A percentile compares a stretch with the other conserved stretches of the same genome.
Conservation (phyloP, 1,140 invertebrate species). For the Aphelenchoides besseyi region DNA sequence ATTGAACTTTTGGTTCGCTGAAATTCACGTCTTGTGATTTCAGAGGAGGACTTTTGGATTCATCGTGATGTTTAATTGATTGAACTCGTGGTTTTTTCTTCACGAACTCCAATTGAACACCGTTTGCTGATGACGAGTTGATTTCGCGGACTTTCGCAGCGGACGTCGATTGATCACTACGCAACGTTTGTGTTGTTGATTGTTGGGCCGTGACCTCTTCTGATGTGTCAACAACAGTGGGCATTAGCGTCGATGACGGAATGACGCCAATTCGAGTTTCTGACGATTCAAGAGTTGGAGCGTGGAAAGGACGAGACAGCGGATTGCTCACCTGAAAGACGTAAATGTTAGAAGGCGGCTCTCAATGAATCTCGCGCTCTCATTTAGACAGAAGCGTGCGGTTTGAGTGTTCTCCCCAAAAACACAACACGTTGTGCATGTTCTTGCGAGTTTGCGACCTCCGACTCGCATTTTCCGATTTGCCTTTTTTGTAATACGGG, state of each 20-base stretch:
- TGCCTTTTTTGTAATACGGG: background rate
- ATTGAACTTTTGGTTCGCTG: background rate
- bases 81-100: background rate
- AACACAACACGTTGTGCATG: background rate
- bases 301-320: background rate
- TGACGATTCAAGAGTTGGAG: too few relatives aligned
- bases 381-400: too few relatives aligned
- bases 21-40: conserved; percentile 7
- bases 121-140: background rate
- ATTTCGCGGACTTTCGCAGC: background rate
- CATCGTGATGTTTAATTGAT: background rate
- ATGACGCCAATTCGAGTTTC: background rate
- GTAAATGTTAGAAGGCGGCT: background rate
- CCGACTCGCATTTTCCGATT: background rate
- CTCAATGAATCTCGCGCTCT: background rate
- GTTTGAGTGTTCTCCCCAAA: too few relatives aligned
- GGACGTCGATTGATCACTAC: background rate
- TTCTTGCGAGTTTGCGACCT: conserved; percentile 3
- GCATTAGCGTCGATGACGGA: background rate
- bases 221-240: too few relatives aligned
- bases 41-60: background rate
- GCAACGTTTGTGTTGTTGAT: background rate
- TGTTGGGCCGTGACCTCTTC: background rate
- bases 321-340: background rate
- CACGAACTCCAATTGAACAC: background rate